phyloP scores from a whole-genome alignment of 2,888 invertebrate species.

The Agrochola litura region DNA sequence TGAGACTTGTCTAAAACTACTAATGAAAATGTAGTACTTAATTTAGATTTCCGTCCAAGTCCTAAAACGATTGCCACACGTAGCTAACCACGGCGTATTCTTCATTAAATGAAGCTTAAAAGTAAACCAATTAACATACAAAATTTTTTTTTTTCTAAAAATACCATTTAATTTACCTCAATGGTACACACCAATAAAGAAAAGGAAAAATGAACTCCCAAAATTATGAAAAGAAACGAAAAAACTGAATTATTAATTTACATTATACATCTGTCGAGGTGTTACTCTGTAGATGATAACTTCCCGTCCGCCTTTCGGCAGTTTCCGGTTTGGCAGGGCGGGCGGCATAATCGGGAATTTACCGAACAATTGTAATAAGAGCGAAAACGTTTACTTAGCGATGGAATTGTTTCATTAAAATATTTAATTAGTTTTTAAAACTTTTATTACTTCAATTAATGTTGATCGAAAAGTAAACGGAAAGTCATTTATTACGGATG shows the following conservation, averaged over 20 bases:
- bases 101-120: constrained; percentile 12
- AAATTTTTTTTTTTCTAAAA: constrained; percentile 6
- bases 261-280: constrained; percentile 67
- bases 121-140: constrained; percentile 25
- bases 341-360: constrained; percentile 73
- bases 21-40: background rate
- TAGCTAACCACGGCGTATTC: background rate
- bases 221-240: constrained; percentile 47
- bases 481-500: constrained; percentile 10
- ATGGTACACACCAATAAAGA: constrained; percentile 7
- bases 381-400: constrained; percentile 56
- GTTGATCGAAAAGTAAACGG: constrained; percentile 25
- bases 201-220: constrained; percentile 24
- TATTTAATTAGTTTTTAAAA: constrained; percentile 56
- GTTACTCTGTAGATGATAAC: constrained; percentile 70
- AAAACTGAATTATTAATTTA: constrained; percentile 57
- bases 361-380: constrained; percentile 70
- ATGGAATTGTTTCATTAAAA: constrained; percentile 58
- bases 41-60: background rate
- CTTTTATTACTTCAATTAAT: constrained; percentile 33
- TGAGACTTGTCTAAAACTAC: background rate
- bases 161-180: constrained; percentile 27
- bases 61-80: background rate
- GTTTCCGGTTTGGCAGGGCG: constrained; percentile 62
- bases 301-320: constrained; percentile 62